Conservation (phyloP, 2,888 invertebrate genomes). For the Rambutsinella grinnellia region DNA sequence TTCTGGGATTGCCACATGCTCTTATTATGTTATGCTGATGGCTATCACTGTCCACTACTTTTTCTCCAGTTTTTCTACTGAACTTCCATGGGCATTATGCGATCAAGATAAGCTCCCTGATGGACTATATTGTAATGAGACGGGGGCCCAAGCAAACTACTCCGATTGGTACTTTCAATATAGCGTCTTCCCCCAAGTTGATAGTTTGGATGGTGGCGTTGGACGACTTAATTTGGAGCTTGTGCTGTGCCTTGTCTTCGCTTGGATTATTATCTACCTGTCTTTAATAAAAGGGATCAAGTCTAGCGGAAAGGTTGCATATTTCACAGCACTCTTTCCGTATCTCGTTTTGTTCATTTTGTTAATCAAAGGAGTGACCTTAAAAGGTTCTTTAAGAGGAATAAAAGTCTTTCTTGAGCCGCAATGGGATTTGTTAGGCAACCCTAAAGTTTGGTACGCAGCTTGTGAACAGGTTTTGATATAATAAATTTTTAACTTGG, state of each 20-base stretch:
- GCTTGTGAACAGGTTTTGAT: background rate
- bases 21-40: slow-evolving; percentile 71
- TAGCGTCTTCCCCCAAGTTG: slow-evolving; percentile 72
- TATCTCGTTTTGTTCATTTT: slow-evolving; percentile 82
- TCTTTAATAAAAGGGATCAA: slow-evolving; percentile 81
- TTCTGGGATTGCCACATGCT: slow-evolving; percentile 74
- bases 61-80: slow-evolving; percentile 76
- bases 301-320: slow-evolving; percentile 74
- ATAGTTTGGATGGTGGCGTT: slow-evolving; percentile 72
- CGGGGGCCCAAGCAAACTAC: no score
- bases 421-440: no score
- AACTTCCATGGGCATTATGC: slow-evolving; percentile 52
- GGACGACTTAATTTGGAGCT: slow-evolving; percentile 73
- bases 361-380: slow-evolving; percentile 81
- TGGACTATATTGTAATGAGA: no score
- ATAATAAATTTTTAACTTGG: background rate
- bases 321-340: slow-evolving; percentile 79
- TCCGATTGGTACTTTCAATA: slow-evolving; percentile 71
- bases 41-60: slow-evolving; percentile 75
- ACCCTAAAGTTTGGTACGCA: background rate
- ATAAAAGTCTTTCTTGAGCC: no score
- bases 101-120: slow-evolving; percentile 20
- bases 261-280: slow-evolving; percentile 79
- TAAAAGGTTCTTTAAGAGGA: no score
- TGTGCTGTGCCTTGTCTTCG: slow-evolving; percentile 70